Evolutionary conservation across 2,888 invertebrate genomes (phyloP).

Genomic region (Papilio elwesi): DNA sequence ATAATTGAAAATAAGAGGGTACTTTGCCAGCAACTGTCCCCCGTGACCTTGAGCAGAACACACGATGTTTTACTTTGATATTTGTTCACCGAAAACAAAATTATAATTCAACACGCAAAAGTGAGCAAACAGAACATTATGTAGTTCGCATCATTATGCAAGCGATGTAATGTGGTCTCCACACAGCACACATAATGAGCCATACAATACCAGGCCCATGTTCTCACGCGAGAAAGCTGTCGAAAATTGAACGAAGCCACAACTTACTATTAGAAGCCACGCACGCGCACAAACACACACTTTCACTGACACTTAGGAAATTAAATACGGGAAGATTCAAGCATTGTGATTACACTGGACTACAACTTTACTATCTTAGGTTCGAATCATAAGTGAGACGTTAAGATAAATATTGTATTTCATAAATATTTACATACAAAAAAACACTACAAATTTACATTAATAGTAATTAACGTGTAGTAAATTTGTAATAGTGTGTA

Average conservation of each 20-base stretch:
- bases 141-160: constrained; percentile 6
- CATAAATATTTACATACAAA: too few species aligned
- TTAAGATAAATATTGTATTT: too few species aligned
- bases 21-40: too few species aligned
- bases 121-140: constrained; percentile 12
- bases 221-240: constrained; percentile 28
- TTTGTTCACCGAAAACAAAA: background rate
- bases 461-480: too few species aligned
- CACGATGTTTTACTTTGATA: too few species aligned
- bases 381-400: background rate
- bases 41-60: too few species aligned
- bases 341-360: too few species aligned
- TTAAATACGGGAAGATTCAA: too few species aligned
- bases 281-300: background rate
- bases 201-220: constrained; percentile 5
- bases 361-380: background rate
- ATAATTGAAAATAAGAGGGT: too few species aligned
- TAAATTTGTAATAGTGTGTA: too few species aligned
- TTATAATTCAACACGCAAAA: constrained; percentile 3
- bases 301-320: background rate
- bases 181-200: background rate
- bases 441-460: too few species aligned
- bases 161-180: background rate
- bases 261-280: background rate
- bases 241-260: background rate